Evolutionary conservation across 2,888 invertebrate genomes (phyloP).

Genomic region (Gibbula magus): DNA sequence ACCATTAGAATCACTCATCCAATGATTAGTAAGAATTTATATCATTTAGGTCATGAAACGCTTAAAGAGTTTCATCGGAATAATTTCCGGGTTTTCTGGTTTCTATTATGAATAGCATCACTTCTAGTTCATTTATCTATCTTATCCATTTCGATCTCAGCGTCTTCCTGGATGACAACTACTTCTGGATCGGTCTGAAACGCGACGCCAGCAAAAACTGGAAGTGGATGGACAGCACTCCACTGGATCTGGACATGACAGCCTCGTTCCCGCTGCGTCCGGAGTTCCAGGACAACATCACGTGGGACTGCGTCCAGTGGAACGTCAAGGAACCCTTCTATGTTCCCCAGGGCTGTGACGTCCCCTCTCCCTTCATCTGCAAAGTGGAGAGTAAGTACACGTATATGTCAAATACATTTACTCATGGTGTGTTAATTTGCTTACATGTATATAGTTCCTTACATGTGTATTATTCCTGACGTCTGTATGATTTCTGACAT

Average conservation of each 20-base stretch:
- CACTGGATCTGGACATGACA: constrained; percentile 4
- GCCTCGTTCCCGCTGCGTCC: not conserved
- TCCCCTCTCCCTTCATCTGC: constrained; percentile 13
- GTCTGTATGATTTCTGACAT: not conserved
- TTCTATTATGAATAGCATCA: not conserved
- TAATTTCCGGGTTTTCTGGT: not conserved
- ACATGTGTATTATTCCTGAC: not conserved
- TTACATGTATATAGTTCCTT: constrained; percentile 18
- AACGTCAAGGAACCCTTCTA: constrained; percentile 20
- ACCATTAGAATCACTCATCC: too few relatives aligned
- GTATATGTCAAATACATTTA: not conserved
- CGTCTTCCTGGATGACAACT: constrained; percentile 3
- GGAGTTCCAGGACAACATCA: constrained; percentile 6
- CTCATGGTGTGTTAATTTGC: not conserved
- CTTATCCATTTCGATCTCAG: not conserved
- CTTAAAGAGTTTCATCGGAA: too few relatives aligned
- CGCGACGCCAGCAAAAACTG: not conserved
- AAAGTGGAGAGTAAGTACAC: not conserved
- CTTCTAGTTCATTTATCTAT: not conserved
- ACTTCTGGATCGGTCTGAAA: constrained; percentile 18
- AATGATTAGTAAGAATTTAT: too few relatives aligned
- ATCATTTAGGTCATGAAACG: too few relatives aligned
- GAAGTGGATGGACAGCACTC: not conserved
- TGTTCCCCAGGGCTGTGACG: not conserved
- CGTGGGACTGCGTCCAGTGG: constrained; percentile 24